Evolutionary conservation across 2,888 invertebrate genomes (phyloP).

Genomic region (Oligia latruncula): DNA sequence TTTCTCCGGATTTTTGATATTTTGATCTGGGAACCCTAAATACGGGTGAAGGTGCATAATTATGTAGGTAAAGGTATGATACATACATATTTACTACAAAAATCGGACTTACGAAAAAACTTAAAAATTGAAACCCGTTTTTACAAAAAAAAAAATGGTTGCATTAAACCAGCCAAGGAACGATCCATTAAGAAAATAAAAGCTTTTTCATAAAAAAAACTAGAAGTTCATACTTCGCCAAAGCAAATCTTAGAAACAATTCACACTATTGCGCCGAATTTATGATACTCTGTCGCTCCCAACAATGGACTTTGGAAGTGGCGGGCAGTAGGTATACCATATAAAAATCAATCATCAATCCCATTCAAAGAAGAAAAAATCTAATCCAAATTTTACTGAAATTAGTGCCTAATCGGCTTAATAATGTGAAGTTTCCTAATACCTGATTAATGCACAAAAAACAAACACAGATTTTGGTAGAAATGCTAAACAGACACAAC

Average conservation of each 20-base stretch:
- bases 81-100: too few relatives aligned
- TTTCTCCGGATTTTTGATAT: too few relatives aligned
- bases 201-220: neutral
- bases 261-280: conserved; percentile 6
- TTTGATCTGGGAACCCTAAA: too few relatives aligned
- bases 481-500: conserved; percentile 20
- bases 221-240: conserved; percentile 5
- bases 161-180: neutral
- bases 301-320: neutral
- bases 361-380: neutral
- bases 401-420: neutral
- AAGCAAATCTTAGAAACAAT: conserved; percentile 24
- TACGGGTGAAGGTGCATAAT: neutral
- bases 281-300: neutral
- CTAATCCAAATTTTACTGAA: neutral
- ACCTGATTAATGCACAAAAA: conserved; percentile 3
- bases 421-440: conserved; percentile 7
- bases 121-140: neutral
- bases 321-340: too few relatives aligned
- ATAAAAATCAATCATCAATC: too few relatives aligned
- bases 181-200: too few relatives aligned
- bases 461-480: conserved; percentile 10
- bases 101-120: too few relatives aligned
- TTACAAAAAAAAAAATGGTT: neutral
- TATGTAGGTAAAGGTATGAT: too few relatives aligned